Conservation (phyloP, 2,113 vertebrate species). For the Jaculus jaculus region DNA sequence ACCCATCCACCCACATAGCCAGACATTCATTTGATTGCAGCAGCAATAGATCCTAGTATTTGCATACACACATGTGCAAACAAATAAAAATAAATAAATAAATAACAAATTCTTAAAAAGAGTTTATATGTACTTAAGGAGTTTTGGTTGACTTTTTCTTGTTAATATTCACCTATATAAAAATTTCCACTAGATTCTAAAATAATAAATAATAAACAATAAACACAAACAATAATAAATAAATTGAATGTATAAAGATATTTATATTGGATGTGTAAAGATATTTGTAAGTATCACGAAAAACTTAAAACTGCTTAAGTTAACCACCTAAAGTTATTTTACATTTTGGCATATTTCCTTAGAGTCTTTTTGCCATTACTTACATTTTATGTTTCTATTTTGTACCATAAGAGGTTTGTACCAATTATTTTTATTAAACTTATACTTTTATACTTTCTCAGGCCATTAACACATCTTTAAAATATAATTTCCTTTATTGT, state of each 20-base stretch:
- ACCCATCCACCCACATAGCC: too few species aligned
- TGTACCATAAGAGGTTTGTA: background rate
- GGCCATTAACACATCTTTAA: constrained; percentile 6
- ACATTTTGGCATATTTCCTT: constrained; percentile 35
- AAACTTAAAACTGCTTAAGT: constrained; percentile 45
- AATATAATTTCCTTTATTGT: background rate
- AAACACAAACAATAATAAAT: background rate
- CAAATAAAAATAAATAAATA: too few species aligned
- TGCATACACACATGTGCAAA: too few species aligned
- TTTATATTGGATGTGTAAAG: background rate
- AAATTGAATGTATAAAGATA: background rate
- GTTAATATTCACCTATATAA: background rate
- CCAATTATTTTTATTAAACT: constrained; percentile 14
- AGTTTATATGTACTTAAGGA: background rate
- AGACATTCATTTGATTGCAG: background rate
- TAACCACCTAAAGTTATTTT: constrained; percentile 35
- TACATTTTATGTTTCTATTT: constrained; percentile 1
- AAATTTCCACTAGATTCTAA: constrained; percentile 33
- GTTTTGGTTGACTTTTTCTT: constrained; percentile 30
- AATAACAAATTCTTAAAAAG: background rate
- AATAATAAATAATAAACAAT: background rate
- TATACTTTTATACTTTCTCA: background rate
- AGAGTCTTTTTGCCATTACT: background rate
- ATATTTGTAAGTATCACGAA: constrained; percentile 10
- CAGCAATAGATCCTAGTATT: too few species aligned